Base-by-base conservation (phyloP, 2,797 vertebrate species). In the Sebastiscus tertius region DNA sequence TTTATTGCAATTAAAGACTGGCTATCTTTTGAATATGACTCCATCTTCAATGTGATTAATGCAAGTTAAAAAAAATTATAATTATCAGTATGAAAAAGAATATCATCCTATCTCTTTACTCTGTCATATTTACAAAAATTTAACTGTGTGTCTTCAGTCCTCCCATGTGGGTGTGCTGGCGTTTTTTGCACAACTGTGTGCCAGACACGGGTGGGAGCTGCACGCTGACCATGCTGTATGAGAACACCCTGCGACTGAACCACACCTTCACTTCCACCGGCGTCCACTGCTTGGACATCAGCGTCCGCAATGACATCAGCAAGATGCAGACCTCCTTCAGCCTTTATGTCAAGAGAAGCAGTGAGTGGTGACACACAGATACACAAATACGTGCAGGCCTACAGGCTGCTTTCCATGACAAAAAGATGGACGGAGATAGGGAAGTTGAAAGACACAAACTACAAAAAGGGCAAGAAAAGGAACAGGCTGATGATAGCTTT, bases 91-190 rank as follows among this genome's bases (percentile, higher is more conserved):
- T 18, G 39, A 0, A 42, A 42, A 42, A 42, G 2, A 55, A 56
- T 31, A 59, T 16, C 4, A 1, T 22, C 13, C 4, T 12, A 54
- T 36, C 4, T 39, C 5, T 39, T 24, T 16, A 31, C 27, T 31
- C 39, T 49, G 8, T 56, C 14, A 36, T 61, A 27, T 58, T 52
- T 12, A 29, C 46, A 20, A 49, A 16, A 13, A 34, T 42, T 42
- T 6, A 42, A 42, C 16, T 52, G 20, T 52, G 65, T 79, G 16
- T 55, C 0, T 69, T 6, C 4, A 98, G 98, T 86, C 96, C 96
- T 0, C 98, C 98, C 0, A 93, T 97, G 74, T 95, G 93, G 0
- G 79, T 97, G n/a, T 98, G 97, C 92, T 98, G 97, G 97, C 94
- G 93, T 6, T 95, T 99, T 68, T 95, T 97, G 82, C 62, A 93